Evolutionary conservation across 2,888 invertebrate species (phyloP).

Genomic region (Lagria hirta): DNA sequence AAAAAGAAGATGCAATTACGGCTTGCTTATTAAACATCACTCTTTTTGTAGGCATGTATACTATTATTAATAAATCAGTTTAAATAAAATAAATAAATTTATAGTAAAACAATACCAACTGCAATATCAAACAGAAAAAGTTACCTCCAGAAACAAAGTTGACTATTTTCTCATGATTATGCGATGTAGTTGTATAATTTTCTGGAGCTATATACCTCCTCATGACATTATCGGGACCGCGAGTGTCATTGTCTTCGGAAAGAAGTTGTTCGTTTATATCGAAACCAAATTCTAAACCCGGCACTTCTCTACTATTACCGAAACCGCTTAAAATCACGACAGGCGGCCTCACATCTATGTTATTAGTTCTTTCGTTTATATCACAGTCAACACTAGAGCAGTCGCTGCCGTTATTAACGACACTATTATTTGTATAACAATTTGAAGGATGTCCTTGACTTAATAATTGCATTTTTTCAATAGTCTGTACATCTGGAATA

Average conservation of each 20-base stretch:
- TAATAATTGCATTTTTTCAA: conserved; percentile 57
- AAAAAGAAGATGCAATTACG: too few relatives aligned
- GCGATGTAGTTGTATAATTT: conserved; percentile 50
- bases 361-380: conserved; percentile 33
- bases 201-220: conserved; percentile 54
- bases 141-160: conserved; percentile 65
- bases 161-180: conserved; percentile 65
- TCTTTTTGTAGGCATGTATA: too few relatives aligned
- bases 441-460: conserved; percentile 34
- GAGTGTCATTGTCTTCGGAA: conserved; percentile 44
- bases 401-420: conserved; percentile 21
- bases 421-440: conserved; percentile 12
- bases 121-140: conserved; percentile 30
- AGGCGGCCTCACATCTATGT: conserved; percentile 58
- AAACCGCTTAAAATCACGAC: conserved; percentile 71
- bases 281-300: conserved; percentile 77
- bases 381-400: conserved; percentile 37
- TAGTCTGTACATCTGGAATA: conserved; percentile 56
- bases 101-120: conserved; percentile 3
- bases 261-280: conserved; percentile 75
- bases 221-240: conserved; percentile 50
- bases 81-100: too few relatives aligned
- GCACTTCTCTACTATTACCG: conserved; percentile 58
- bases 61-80: too few relatives aligned
- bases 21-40: too few relatives aligned